phyloP scores from a whole-genome alignment of 1,140 invertebrate species.

The Apis mellifera region DNA sequence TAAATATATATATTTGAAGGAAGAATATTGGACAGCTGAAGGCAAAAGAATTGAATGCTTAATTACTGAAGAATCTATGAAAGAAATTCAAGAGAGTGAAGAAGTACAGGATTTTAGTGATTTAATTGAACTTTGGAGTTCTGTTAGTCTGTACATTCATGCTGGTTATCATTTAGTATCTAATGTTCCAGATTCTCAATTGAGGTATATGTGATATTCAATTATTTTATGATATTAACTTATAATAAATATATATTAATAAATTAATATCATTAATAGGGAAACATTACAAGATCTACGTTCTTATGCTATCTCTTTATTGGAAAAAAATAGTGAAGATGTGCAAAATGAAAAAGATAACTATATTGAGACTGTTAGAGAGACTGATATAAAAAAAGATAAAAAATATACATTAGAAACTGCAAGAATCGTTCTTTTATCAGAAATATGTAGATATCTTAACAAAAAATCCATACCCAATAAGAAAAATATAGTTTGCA shows the following conservation, averaged over 20 bases:
- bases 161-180: conserved; percentile 64
- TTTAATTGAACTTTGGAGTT: conserved; percentile 75
- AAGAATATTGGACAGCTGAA: conserved; percentile 73
- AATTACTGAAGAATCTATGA: conserved; percentile 57
- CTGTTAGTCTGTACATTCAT: conserved; percentile 72
- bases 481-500: conserved; percentile 63
- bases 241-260: conserved; percentile 1
- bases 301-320: conserved; percentile 25
- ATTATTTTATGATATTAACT: neutral
- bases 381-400: conserved; percentile 38
- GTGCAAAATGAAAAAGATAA: conserved; percentile 20
- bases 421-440: conserved; percentile 64
- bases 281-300: conserved; percentile 64
- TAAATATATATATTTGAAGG: conserved; percentile 54
- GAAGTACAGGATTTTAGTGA: conserved; percentile 64
- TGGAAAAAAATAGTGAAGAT: conserved; percentile 20
- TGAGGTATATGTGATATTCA: conserved; percentile 64
- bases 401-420: conserved; percentile 59
- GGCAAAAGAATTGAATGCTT: conserved; percentile 64
- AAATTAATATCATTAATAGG: conserved; percentile 50
- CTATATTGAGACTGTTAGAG: neutral
- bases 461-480: conserved; percentile 56
- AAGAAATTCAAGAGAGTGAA: conserved; percentile 59
- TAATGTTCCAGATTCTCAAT: conserved; percentile 69
- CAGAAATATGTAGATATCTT: conserved; percentile 69